Evolutionary conservation across 2,113 vertebrate genomes (phyloP), one percentile per base, ranked within the genome.

Genomic region (Chionomys nivalis): DNA sequence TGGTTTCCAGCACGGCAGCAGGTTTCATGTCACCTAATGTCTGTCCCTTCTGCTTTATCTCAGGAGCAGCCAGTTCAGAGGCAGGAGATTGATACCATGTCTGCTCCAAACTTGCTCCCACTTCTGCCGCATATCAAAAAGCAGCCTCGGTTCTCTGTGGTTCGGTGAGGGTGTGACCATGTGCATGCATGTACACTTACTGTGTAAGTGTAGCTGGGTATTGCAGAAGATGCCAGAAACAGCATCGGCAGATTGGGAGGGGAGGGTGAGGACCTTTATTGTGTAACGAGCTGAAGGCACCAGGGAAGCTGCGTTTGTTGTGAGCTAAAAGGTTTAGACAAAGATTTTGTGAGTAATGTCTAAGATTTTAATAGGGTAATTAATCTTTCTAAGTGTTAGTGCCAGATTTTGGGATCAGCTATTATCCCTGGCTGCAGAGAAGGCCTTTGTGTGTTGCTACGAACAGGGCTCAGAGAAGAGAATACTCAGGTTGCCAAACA

Each of bases 361-460:
- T 98, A 97, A 98, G 98, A 98, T 98, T 98, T 98, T 98, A 98
- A 99, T 98, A 98, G 98, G 98, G 98, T 98, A 98, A 98, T 98
- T 99, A 98, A 98, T 98, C 98, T 99, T 99, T 98, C 98, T 98
- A 99, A 98, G 98, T 98, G 98, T 98, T 98, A 97, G 97, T 98
- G 98, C 98, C 98, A 98, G 98, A 98, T 98, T 98, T 98, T 97
- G 98, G 98, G 97, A 98, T 98, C 98, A 98, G 98, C 98, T 98
- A 98, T 99, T 98, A 98, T 98, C 98, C 98, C 97, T 98, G 98
- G 98, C 98, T 98, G 97, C 97, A 96, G 98, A 98, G 90, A 94
- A 94, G 95, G 98, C 98, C 98, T 98, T 98, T 98, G 98, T 98
- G 98, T 98, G 98, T 97, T 98, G 98, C 98, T 98, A 94, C 94